Conservation (phyloP, 2,113 vertebrate species). For the Microtus richardsoni region DNA sequence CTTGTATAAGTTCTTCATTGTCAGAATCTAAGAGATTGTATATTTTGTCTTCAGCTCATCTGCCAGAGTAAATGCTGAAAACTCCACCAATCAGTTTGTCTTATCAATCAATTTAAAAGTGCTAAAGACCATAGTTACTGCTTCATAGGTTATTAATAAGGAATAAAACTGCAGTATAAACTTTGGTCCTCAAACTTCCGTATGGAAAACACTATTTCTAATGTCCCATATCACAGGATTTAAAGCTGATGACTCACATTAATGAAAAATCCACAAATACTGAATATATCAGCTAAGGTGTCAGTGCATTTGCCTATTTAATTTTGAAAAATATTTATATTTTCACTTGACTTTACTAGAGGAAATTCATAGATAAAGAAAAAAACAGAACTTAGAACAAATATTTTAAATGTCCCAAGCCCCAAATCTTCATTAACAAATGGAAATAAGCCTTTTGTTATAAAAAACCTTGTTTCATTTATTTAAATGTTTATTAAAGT, state of each 20-base stretch:
- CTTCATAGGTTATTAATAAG: too few species aligned
- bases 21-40: not conserved
- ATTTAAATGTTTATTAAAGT: not conserved
- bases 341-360: not conserved
- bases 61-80: not conserved
- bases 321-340: not conserved
- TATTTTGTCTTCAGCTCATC: not conserved
- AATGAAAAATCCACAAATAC: not conserved
- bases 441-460: not conserved
- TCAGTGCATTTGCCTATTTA: not conserved
- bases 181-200: too few species aligned
- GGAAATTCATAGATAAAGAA: too few species aligned
- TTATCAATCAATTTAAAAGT: too few species aligned
- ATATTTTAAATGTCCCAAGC: not conserved
- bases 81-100: not conserved
- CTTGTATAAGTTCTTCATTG: not conserved
- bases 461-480: not conserved
- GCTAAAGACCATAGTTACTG: too few species aligned
- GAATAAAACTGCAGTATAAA: too few species aligned
- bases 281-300: not conserved
- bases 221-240: too few species aligned
- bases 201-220: too few species aligned
- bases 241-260: not conserved
- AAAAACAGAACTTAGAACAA: not conserved
- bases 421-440: not conserved